Percentiles rank a stretch among this genome's conserved stretches.
phyloP scores from a whole-genome alignment of 2,113 vertebrate genomes.

The Nansenia antarctica region DNA sequence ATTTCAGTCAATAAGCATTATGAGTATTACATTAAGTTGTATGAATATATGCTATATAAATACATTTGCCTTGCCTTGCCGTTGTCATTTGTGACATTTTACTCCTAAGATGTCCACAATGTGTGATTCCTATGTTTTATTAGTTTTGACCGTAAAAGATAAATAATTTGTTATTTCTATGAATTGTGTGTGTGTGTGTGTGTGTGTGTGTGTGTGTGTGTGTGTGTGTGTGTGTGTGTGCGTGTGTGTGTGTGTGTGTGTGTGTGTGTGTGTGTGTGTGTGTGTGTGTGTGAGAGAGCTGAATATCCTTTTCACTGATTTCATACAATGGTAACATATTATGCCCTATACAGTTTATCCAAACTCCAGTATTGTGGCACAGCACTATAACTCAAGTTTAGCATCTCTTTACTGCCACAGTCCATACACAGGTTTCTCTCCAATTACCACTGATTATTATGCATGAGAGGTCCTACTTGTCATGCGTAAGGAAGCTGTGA shows the following conservation, averaged over 20 bases:
- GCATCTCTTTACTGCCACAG: neutral
- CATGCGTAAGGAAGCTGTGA: neutral
- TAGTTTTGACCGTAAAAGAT: too few species aligned
- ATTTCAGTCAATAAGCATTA: neutral
- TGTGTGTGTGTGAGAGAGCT: neutral
- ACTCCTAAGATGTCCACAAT: too few species aligned
- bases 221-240: neutral
- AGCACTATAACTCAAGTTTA: neutral
- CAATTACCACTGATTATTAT: neutral
- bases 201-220: neutral
- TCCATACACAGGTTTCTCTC: neutral
- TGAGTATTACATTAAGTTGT: neutral
- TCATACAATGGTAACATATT: neutral
- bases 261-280: neutral
- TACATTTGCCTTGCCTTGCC: too few species aligned
- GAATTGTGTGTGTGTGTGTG: neutral
- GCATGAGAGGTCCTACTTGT: neutral
- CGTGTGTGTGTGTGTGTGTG: neutral
- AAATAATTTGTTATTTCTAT: neutral
- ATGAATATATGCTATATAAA: too few species aligned
- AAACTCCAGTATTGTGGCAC: neutral
- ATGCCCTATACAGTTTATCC: neutral
- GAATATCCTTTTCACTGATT: neutral
- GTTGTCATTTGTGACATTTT: too few species aligned
- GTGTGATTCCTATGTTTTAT: too few species aligned